These are phyloP conservation scores for Sparus aurata DNA, from an alignment of 2,797 vertebrate genomes.

Conservation along the genomic window DNA sequence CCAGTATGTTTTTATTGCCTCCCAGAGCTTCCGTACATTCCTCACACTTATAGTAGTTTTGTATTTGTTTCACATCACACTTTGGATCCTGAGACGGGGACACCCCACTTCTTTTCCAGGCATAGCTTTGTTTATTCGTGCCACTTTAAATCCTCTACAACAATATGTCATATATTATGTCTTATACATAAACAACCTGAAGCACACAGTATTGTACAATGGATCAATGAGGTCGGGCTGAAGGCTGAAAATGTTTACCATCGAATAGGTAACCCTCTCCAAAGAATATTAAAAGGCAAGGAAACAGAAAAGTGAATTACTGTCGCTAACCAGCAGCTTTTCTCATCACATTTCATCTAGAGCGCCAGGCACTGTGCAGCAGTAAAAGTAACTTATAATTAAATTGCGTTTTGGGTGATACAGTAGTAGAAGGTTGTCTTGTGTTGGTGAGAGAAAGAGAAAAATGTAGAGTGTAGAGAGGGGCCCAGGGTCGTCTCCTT, in stretches of 20 bases:
- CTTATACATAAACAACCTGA: conserved; percentile 53
- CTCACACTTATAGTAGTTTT: no score
- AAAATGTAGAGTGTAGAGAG: background rate
- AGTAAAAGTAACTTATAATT: conserved; percentile 36
- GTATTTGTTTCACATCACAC: no score
- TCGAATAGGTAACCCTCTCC: conserved; percentile 36
- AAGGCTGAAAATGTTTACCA: conserved; percentile 27
- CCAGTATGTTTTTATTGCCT: no score
- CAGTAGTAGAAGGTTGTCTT: conserved; percentile 26
- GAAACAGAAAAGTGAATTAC: conserved; percentile 47
- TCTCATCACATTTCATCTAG: conserved; percentile 58
- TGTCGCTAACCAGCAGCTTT: conserved; percentile 80
- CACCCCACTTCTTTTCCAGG: conserved; percentile 38
- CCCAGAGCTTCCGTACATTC: no score
- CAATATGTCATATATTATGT: conserved; percentile 40
- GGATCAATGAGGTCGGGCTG: conserved; percentile 35
- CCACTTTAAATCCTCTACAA: conserved; percentile 55
- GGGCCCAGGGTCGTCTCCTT: conserved; percentile 20
- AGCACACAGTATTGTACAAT: conserved; percentile 41
- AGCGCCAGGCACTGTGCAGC: conserved; percentile 67
- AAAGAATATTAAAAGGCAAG: conserved; percentile 28
- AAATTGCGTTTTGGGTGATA: conserved; percentile 39
- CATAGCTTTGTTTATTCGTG: conserved; percentile 27
- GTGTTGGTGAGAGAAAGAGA: conserved; percentile 5
- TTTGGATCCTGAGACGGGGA: background rate